Evolutionary conservation across 2,113 vertebrate species (phyloP), one percentile per base, ranked within the genome.

Genomic region (Cyprinodon tularosa): DNA sequence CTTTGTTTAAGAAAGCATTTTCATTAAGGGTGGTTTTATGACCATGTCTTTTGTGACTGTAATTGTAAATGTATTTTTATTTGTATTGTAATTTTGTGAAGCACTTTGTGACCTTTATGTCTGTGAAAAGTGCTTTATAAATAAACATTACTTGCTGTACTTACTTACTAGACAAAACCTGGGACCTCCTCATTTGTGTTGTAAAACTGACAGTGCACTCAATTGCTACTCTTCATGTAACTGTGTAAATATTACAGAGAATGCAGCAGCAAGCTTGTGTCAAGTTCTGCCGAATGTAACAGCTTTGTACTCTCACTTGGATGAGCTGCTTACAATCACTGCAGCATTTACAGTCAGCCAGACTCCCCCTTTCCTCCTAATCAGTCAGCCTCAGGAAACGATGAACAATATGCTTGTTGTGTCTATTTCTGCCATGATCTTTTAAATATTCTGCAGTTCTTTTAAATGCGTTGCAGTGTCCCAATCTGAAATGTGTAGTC

Each of bases 371-470:
- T 36, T 38, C 62, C 62, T 78, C 42, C 12, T n/a, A 86, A 76
- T 83, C 84, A 80, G 62, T 78, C 85, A 80, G 71, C 42, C 73
- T 83, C 76, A 91, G 92, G 92, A 93, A 92, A 90, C 66, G 71
- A 88, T 90, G 91, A 93, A 93, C 91, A 94, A 90, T 93, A 83
- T 88, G 82, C 45, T 86, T 93, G 92, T 94, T 94, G 82, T 93
- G 93, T 94, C 90, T 94, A 73, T 80, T 87, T 84, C 40, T 38
- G 65, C 74, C 68, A 47, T 77, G 69, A 86, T 86, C 81, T 77
- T 80, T 79, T 36, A 68, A 84, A 76, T 77, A 71, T 4, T 47
- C 40, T 38, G 45, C 77, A 57, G 75, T 5, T 86, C 81, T 77
- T 80, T 79, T 36, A 68, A 84, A 76, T 77, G 72, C 5, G 48